A percentile compares a stretch with the other conserved stretches of the same genome.
phyloP scores from a whole-genome alignment of 2,888 invertebrate species.

The Ophion ellenae region DNA sequence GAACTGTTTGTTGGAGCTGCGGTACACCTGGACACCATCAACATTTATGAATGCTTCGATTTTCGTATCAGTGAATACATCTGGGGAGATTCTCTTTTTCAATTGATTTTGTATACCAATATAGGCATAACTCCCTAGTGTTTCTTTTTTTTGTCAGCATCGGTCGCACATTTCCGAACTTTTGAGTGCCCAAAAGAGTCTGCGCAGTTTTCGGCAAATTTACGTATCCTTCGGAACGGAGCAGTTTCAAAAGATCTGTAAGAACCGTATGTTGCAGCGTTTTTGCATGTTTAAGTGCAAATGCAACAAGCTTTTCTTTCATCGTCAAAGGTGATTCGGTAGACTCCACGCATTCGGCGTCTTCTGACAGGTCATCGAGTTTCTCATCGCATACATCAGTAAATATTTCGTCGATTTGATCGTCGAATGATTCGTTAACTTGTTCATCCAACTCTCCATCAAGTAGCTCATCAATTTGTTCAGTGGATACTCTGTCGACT shows the following conservation, averaged over 20 bases:
- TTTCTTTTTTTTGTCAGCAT: slow-evolving; percentile 19
- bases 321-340: background rate
- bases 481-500: background rate
- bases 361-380: background rate
- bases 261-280: background rate
- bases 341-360: slow-evolving; percentile 1
- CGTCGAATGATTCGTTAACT: background rate
- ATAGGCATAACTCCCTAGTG: background rate
- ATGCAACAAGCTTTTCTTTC: slow-evolving; percentile 12
- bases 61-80: background rate
- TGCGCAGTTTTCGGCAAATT: slow-evolving; percentile 9
- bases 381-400: background rate
- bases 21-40: too few species aligned
- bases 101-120: slow-evolving; percentile 17
- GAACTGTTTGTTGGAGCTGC: too few species aligned
- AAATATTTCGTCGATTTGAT: background rate
- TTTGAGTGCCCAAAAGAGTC: slow-evolving; percentile 8
- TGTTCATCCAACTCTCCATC: background rate
- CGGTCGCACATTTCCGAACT: background rate
- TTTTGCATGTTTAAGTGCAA: slow-evolving; percentile 23
- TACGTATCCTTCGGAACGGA: slow-evolving; percentile 1
- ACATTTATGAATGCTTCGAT: too few species aligned
- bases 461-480: background rate
- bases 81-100: slow-evolving; percentile 9
- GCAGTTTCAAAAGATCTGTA: background rate